Evolutionary conservation across 2,888 invertebrate genomes (phyloP), one percentile per base, ranked within the genome.

Genomic region (Stenoptilia bipunctidactyla): DNA sequence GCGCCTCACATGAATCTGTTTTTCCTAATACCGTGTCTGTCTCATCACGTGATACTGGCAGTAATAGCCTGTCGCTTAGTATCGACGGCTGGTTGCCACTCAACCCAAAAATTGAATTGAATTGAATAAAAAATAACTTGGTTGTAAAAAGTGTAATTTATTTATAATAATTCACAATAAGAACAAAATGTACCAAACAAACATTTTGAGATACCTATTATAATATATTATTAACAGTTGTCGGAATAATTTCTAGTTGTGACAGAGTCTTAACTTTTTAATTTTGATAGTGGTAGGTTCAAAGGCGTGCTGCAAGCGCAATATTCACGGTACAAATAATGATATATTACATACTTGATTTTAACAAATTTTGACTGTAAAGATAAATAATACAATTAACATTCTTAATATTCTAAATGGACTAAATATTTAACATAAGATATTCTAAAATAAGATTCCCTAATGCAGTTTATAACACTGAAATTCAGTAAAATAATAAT

Each of bases 311-410:
- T 49, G 46, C 52, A 53, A n/a, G 45, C 43, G 53, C 60, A 61
- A 30, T 30, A 12, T n/a, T 12, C 12, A 30, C 30, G 30, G 30
- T n/a, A 30, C 30, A 30, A 8, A 30, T 50, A 52, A 58, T 14
- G 13, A 13, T 14, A 55, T 51, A 61, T 56, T 52, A 46, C 58
- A 64, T 55, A 56, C 50, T 64, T 59, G 61, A 65, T 69, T 65
- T 61, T 59, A 54, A 66, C 66, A 64, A 74, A 66, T 68, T 64
- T 68, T 67, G 70, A 73, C 70, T 77, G 73, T 79, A 77, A 72
- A 74, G 71, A 77, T 79, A 80, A 79, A 77, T 79, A 77, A 80
- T 79, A 80, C 71, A 77, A 77, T 71, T 74, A 74, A 72, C 61
- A 65, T 61, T 58, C 58, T 63, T 63, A 73, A 68, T 73, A 74